phyloP scores from a whole-genome alignment of 1,140 invertebrate species.

The Aphidius ervi region DNA sequence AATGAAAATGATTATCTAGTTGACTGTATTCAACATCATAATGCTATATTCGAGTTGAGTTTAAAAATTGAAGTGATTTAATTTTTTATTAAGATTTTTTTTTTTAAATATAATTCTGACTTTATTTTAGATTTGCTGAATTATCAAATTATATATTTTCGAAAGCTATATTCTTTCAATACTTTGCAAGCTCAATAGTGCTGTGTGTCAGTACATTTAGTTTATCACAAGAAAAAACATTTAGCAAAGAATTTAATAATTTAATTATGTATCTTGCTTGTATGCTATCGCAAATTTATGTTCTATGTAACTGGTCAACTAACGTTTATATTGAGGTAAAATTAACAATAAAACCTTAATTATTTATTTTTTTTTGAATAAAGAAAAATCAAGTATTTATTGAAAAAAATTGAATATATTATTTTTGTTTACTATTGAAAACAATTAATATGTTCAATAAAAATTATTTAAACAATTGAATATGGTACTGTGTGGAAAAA shows the following conservation, averaged over 20 bases:
- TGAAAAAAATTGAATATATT: too few relatives aligned
- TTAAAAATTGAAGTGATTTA: neutral
- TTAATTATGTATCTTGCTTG: conserved; percentile 4
- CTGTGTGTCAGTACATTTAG: conserved; percentile 6
- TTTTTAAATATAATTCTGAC: neutral
- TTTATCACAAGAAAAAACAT: neutral
- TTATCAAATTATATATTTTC: conserved; percentile 1
- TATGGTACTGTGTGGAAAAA: too few relatives aligned
- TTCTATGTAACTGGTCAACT: neutral
- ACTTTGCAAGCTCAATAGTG: neutral
- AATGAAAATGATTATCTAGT: neutral
- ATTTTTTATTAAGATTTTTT: neutral
- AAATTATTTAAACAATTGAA: too few relatives aligned
- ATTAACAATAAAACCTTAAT: too few relatives aligned
- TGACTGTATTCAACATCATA: conserved; percentile 6
- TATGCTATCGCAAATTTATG: conserved; percentile 2
- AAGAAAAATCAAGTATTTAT: too few relatives aligned
- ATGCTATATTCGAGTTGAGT: conserved; percentile 15
- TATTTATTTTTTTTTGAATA: too few relatives aligned
- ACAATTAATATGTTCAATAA: too few relatives aligned
- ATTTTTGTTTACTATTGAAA: too few relatives aligned
- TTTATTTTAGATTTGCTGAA: conserved; percentile 6
- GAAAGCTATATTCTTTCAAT: conserved; percentile 8
- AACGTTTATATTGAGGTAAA: neutral
- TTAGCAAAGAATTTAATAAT: conserved; percentile 6